Conservation (phyloP, 2,797 vertebrate species). For the Coranthus polyacanthus region DNA sequence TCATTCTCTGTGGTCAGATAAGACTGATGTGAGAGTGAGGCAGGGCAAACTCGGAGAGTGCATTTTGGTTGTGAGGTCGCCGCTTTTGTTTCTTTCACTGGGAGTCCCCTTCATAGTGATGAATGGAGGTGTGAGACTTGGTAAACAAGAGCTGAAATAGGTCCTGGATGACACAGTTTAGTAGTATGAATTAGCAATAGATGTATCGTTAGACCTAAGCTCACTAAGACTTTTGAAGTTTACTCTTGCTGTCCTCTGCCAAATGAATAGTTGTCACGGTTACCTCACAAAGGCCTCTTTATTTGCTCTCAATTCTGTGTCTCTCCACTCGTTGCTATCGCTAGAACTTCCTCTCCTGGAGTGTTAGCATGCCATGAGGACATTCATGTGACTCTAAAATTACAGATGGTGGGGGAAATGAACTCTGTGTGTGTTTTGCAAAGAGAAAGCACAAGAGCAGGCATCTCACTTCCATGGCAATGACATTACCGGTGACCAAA, state of each 20-base stretch:
- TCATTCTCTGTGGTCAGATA: constrained; percentile 32
- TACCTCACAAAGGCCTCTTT: constrained; percentile 79
- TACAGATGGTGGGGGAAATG: constrained; percentile 31
- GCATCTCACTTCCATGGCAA: constrained; percentile 20
- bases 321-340: constrained; percentile 46
- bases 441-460: constrained; percentile 37
- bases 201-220: constrained; percentile 34
- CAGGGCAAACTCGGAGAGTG: constrained; percentile 18
- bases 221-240: constrained; percentile 54
- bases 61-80: constrained; percentile 53
- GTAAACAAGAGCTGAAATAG: constrained; percentile 35
- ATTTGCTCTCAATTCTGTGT: constrained; percentile 45
- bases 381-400: constrained; percentile 76
- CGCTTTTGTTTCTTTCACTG: constrained; percentile 21
- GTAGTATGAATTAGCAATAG: constrained; percentile 21
- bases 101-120: constrained; percentile 7
- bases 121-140: constrained; percentile 29
- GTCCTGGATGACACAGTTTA: constrained; percentile 20
- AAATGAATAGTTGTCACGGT: constrained; percentile 65
- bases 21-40: constrained; percentile 37
- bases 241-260: constrained; percentile 39
- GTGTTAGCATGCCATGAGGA: constrained; percentile 58
- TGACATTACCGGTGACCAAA: constrained; percentile 50
- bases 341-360: constrained; percentile 34
- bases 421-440: constrained; percentile 22